Evolutionary conservation across 2,113 vertebrate genomes (phyloP), one percentile per base, ranked within the genome.

Genomic region (Hippocampus abdominalis): DNA sequence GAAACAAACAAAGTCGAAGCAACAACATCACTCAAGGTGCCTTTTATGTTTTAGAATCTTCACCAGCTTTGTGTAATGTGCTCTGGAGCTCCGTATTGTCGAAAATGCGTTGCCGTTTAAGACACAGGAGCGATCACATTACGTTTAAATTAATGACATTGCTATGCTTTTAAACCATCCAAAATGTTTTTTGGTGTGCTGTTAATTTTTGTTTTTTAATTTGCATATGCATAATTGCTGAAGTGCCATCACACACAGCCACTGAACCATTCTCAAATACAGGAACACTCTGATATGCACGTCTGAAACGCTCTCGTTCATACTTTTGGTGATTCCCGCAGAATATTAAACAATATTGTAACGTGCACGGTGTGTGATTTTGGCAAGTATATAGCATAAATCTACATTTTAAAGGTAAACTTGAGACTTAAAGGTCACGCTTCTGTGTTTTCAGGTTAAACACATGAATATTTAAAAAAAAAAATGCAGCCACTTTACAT

Each of bases 391-490:
- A 6, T 1, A 36, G 32, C 32, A 36, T 36, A 57, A 57, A 27
- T 57, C 54, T 25, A 25, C 54, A 57, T 57, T 57, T 27, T 12
- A 13, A 57, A 57, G 25, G 54, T 27, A 57, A 57, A 57, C 23
- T 27, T 27, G 23, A 15, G 32, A 39, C 36, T 40, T 40, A 2
- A 46, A 64, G 10, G 4, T 49, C 44, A 18, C 51, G n/a, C 16
- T 3, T 36, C 8, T 72, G 49, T 46, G 51, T 53, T 23, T 60
- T 23, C 44, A 46, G 46, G 49, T 72, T 72, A 8, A 73, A 42
- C 25, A 15, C 49, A 63, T 44, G 46, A 75, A 49, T 75, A 60
- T 36, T 6, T 57, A 77, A 48, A 51, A 51, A 49, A 49, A 51
- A n/a, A 36, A 46, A 36, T 4, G 51, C 21, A 13, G 61, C 32